Conservation (phyloP, 2,113 vertebrate genomes). For the Gobiocypris rarus region DNA sequence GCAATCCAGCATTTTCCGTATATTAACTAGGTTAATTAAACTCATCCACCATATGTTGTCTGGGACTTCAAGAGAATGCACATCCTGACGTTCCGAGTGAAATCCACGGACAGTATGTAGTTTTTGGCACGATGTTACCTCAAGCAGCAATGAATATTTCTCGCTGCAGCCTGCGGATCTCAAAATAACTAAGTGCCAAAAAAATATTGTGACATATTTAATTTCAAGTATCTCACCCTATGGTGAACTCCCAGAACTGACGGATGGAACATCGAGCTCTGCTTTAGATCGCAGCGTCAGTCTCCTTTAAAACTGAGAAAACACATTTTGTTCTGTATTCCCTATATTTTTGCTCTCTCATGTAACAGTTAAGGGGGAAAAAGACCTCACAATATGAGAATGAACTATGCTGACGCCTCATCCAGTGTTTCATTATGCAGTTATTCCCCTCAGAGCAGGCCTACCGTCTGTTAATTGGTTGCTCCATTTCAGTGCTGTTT, state of each 20-base stretch:
- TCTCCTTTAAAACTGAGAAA: background rate
- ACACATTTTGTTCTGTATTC: background rate
- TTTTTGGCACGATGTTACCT: conserved; percentile 21
- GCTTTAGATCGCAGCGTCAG: background rate
- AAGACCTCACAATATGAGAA: conserved; percentile 41
- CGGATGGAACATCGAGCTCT: background rate
- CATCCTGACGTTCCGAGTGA: background rate
- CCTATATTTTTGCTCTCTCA: background rate
- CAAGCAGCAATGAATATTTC: conserved; percentile 38
- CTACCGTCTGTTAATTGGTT: conserved; percentile 74
- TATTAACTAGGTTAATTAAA: conserved; percentile 52
- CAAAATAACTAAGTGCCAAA: conserved; percentile 34
- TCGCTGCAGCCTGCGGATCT: conserved; percentile 46
- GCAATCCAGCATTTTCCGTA: conserved; percentile 27
- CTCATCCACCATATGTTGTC: conserved; percentile 37
- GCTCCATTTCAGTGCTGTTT: conserved; percentile 42
- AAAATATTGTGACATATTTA: conserved; percentile 53
- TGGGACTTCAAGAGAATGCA: conserved; percentile 18
- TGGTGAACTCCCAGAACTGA: conserved; percentile 48
- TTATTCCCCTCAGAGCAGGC: conserved; percentile 69
- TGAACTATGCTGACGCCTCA: conserved; percentile 47
- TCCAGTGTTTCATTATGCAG: conserved; percentile 71
- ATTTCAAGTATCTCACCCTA: conserved; percentile 50
- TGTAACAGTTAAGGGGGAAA: background rate
- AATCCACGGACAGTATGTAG: conserved; percentile 3